Percentiles rank a stretch among this genome's conserved stretches.
These are phyloP conservation scores for Leistus spinibarbis DNA, from an alignment of 2,888 invertebrate species.

Conservation along the genomic window DNA sequence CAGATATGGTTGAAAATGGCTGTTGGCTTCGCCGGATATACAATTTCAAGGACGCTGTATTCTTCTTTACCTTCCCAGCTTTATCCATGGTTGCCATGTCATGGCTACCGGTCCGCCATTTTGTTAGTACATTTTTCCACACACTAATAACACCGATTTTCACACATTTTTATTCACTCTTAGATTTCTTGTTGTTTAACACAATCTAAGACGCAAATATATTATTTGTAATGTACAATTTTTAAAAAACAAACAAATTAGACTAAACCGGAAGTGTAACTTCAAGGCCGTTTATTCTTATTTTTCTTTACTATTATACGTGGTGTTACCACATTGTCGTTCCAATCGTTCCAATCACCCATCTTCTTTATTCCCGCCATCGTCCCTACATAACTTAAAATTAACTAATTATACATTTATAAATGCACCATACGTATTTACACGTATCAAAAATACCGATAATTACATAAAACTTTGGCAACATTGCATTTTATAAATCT, in stretches of 20 bases:
- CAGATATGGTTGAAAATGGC: conserved; percentile 34
- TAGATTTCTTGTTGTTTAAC: background rate
- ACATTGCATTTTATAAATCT: no score
- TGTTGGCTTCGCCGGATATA: conserved; percentile 36
- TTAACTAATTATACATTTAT: no score
- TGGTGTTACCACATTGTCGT: no score
- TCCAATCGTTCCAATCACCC: background rate
- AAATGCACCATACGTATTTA: no score
- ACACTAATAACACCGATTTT: conserved; percentile 10
- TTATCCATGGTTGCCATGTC: background rate
- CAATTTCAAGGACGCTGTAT: conserved; percentile 20
- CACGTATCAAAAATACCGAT: no score
- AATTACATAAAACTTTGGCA: no score
- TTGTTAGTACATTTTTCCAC: conserved; percentile 25
- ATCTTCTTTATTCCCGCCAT: background rate
- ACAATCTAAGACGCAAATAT: background rate
- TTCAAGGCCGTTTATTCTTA: background rate
- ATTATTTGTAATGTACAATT: background rate
- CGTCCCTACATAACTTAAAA: background rate
- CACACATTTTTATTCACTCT: background rate
- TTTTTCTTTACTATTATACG: no score
- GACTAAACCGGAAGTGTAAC: background rate
- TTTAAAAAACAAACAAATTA: background rate
- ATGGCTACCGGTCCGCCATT: background rate
- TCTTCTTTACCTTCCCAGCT: conserved; percentile 21